A percentile compares a stretch with the other conserved stretches of the same genome.
phyloP scores from a whole-genome alignment of 2,888 invertebrate genomes.

The Drosophila flavopinicola region DNA sequence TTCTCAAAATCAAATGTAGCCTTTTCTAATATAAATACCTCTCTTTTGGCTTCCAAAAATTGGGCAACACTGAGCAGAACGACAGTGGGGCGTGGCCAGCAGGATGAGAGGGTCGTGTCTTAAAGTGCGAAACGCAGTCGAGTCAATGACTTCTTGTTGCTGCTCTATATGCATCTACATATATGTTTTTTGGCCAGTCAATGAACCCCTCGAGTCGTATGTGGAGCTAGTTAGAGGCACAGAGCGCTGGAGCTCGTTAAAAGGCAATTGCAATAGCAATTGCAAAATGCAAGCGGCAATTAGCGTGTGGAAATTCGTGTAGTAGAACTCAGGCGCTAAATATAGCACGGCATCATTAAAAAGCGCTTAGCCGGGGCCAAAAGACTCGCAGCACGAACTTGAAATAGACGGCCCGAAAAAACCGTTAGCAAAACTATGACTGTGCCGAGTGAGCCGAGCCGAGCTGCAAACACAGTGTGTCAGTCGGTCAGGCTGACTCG shows the following conservation, averaged over 20 bases:
- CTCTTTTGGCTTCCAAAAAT: background rate
- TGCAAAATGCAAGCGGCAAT: slow-evolving; percentile 67
- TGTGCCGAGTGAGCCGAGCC: too few relatives aligned
- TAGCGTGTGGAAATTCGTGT: slow-evolving; percentile 61
- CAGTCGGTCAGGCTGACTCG: slow-evolving; percentile 70
- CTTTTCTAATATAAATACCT: background rate
- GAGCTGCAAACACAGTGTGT: slow-evolving; percentile 70
- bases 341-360: slow-evolving; percentile 76
- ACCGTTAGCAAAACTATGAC: slow-evolving; percentile 58
- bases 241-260: slow-evolving; percentile 41
- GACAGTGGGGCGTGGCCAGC: slow-evolving; percentile 5
- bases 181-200: slow-evolving; percentile 56
- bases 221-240: slow-evolving; percentile 52
- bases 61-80: slow-evolving; percentile 2
- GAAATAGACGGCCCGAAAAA: slow-evolving; percentile 55
- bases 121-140: slow-evolving; percentile 20
- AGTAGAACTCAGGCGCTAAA: slow-evolving; percentile 69
- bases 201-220: slow-evolving; percentile 51
- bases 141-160: slow-evolving; percentile 55
- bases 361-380: slow-evolving; percentile 64
- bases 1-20: background rate
- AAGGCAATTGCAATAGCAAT: slow-evolving; percentile 61
- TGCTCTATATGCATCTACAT: slow-evolving; percentile 1
- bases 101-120: slow-evolving; percentile 8
- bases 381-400: slow-evolving; percentile 55